These are phyloP conservation scores for Sylvilagus floridanus DNA, from an alignment of 2,797 vertebrate species.

Conservation along the genomic window DNA sequence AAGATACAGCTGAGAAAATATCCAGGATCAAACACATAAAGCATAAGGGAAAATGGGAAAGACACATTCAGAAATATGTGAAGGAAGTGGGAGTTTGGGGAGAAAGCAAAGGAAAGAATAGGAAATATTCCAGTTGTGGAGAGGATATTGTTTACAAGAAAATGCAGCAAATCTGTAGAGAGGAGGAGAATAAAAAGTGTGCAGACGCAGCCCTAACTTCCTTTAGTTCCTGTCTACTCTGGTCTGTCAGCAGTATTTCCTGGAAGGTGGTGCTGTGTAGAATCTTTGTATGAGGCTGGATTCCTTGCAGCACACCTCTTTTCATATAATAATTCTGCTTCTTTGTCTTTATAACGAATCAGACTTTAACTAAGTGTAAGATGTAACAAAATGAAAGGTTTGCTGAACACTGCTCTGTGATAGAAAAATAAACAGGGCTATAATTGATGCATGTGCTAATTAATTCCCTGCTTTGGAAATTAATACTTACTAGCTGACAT, in stretches of 20 bases:
- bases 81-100: not conserved
- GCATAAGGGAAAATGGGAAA: not conserved
- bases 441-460: constrained; percentile 18
- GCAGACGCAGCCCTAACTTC: not conserved
- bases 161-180: not conserved
- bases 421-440: not conserved
- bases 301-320: not conserved
- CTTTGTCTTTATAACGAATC: not conserved
- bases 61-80: not conserved
- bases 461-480: not conserved
- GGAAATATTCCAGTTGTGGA: not conserved
- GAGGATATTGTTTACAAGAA: not conserved
- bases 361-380: not conserved
- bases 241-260: not conserved
- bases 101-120: not conserved
- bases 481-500: not conserved
- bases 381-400: not conserved
- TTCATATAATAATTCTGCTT: not conserved
- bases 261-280: not conserved
- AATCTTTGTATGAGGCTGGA: not conserved
- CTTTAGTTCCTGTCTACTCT: not conserved
- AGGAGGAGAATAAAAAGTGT: not conserved
- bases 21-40: not conserved
- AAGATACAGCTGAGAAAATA: not conserved
- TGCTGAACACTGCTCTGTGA: not conserved